Conservation (phyloP, 1,140 invertebrate genomes). For the Bicyclus anynana region DNA sequence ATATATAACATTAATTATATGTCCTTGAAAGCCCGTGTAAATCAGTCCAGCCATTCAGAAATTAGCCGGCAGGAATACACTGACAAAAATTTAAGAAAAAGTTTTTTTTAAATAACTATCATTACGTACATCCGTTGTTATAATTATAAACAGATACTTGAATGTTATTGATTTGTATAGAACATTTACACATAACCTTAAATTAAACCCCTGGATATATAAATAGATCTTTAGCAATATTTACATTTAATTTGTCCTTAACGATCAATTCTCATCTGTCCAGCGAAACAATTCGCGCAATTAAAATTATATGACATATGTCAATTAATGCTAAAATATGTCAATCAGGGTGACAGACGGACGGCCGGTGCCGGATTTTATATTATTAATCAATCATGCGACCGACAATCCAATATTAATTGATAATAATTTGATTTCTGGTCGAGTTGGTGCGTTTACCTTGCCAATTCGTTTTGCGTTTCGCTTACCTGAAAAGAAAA, state of each 20-base stretch:
- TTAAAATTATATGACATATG: conserved; percentile 55
- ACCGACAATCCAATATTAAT: conserved; percentile 41
- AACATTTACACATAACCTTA: no score
- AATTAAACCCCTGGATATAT: no score
- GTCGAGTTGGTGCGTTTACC: conserved; percentile 21
- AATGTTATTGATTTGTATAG: no score
- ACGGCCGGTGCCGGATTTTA: conserved; percentile 36
- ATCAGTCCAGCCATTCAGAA: no score
- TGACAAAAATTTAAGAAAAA: no score
- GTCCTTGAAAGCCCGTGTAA: no score
- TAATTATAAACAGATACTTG: no score
- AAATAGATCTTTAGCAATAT: background rate
- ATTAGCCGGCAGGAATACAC: no score
- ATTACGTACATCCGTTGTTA: no score
- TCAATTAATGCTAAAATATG: conserved; percentile 61
- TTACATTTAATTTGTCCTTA: background rate
- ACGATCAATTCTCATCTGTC: conserved; percentile 28
- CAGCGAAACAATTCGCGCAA: conserved; percentile 37
- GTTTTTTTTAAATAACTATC: no score
- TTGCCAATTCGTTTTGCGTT: conserved; percentile 7
- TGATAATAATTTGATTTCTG: conserved; percentile 29
- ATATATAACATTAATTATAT: no score
- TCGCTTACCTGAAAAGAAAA: conserved; percentile 41
- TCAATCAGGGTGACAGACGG: conserved; percentile 45
- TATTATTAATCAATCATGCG: conserved; percentile 48